A percentile compares a stretch with the other conserved stretches of the same genome.
phyloP scores from a whole-genome alignment of 1,140 invertebrate genomes.

The Pogonus chalceus region DNA sequence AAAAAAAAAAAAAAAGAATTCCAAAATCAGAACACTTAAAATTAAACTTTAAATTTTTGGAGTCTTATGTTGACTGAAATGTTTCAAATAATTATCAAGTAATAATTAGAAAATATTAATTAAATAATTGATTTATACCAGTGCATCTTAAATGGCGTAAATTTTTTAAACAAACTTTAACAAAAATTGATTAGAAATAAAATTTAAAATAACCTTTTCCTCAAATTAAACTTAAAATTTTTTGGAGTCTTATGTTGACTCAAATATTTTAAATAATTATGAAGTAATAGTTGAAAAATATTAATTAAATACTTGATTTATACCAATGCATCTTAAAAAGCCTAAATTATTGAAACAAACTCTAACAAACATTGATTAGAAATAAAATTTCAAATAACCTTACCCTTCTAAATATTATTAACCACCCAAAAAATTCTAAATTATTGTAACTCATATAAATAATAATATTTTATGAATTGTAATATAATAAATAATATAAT shows the following conservation, averaged over 20 bases:
- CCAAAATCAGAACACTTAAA: no score
- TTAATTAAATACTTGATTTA: conserved; percentile 52
- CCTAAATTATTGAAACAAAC: no score
- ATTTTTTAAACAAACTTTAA: no score
- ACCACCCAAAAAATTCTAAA: no score
- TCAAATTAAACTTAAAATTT: background rate
- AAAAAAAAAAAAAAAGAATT: no score
- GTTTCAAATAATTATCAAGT: conserved; percentile 39
- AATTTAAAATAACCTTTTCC: no score
- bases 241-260: conserved; percentile 22
- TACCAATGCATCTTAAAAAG: conserved; percentile 57
- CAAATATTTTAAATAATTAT: conserved; percentile 30
- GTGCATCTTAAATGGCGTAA: conserved; percentile 58
- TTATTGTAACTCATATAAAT: no score
- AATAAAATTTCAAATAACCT: no score
- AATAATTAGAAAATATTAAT: conserved; percentile 55
- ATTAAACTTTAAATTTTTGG: background rate
- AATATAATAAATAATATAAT: conserved; percentile 31
- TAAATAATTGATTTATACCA: conserved; percentile 52
- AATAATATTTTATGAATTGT: background rate
- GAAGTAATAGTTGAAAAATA: conserved; percentile 54
- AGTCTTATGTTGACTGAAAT: conserved; percentile 21
- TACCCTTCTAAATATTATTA: no score
- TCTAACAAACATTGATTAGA: no score
- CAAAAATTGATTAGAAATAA: no score